A percentile compares a stretch with the other conserved stretches of the same genome.
Evolutionary conservation across 2,797 vertebrate genomes (phyloP).

Genomic region (Eutrigla gurnardus): DNA sequence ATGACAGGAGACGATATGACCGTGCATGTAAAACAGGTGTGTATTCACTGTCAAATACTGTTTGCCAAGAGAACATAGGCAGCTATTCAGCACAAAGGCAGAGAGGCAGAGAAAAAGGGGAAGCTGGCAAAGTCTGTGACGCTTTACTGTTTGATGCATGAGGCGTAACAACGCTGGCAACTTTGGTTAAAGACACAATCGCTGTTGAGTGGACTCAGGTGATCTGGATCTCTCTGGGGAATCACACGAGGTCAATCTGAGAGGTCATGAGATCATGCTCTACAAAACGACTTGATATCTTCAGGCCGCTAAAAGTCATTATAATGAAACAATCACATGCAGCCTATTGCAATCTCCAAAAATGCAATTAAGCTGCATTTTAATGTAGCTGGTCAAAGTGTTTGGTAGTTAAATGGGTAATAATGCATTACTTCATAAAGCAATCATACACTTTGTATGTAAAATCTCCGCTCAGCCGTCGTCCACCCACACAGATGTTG

Average conservation of each 20-base stretch:
- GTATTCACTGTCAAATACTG: conserved; percentile 8
- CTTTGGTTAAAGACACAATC: conserved; percentile 6
- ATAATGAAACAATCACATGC: not conserved
- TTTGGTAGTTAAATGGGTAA: not conserved
- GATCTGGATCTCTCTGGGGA: conserved; percentile 6
- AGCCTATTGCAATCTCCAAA: conserved; percentile 4
- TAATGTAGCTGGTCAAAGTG: not conserved
- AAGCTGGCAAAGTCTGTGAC: conserved; percentile 29
- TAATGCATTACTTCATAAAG: not conserved
- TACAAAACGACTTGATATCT: not conserved
- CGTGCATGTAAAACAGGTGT: conserved; percentile 10
- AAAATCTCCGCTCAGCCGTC: not conserved
- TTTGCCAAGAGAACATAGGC: conserved; percentile 32
- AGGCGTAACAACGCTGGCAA: not conserved
- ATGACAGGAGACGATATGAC: conserved; percentile 9
- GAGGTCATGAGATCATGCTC: conserved; percentile 3
- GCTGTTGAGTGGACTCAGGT: not conserved
- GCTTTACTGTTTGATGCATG: conserved; percentile 31
- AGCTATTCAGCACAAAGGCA: conserved; percentile 10
- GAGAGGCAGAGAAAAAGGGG: conserved; percentile 36
- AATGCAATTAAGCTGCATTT: conserved; percentile 2
- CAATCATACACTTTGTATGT: not conserved
- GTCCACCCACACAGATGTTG: not conserved
- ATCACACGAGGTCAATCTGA: conserved; percentile 1
- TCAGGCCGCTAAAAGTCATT: not conserved